These are phyloP conservation scores for Phenganax subtilis DNA, from an alignment of 92 coral and sea anemone genomes.

Conservation along the genomic window DNA sequence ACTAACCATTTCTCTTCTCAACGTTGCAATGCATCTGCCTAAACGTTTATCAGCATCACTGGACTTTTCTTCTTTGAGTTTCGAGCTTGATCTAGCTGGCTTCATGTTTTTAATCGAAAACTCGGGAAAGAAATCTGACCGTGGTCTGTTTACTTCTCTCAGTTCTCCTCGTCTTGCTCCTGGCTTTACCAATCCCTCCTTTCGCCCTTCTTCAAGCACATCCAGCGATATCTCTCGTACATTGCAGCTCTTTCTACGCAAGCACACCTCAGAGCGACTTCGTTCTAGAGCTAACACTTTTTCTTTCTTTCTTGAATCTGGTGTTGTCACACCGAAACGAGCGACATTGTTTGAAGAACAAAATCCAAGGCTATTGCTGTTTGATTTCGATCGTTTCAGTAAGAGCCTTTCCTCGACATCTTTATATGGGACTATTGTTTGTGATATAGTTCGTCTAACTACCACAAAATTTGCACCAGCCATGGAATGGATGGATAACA, in stretches of 20 bases:
- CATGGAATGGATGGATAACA: background rate
- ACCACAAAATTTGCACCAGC: constrained; percentile 22
- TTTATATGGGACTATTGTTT: constrained; percentile 37
- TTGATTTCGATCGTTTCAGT: constrained; percentile 15
- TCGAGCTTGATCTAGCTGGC: background rate
- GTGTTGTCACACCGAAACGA: constrained; percentile 2
- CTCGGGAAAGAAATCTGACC: constrained; percentile 36
- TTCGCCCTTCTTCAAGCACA: constrained; percentile 8
- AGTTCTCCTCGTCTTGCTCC: constrained; percentile 22
- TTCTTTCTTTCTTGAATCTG: constrained; percentile 14
- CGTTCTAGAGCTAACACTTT: constrained; percentile 2
- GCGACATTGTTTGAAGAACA: constrained; percentile 23
- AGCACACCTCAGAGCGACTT: constrained; percentile 37
- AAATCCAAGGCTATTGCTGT: constrained; percentile 6
- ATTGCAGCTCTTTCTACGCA: constrained; percentile 23
- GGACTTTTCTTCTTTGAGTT: background rate
- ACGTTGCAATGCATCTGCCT: constrained; percentile 21
- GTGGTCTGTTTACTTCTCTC: constrained; percentile 15
- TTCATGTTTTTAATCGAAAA: constrained; percentile 7
- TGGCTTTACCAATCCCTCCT: constrained; percentile 16
- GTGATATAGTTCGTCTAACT: constrained; percentile 30
- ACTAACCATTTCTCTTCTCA: constrained; percentile 34
- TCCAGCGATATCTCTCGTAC: constrained; percentile 31
- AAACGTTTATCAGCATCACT: constrained; percentile 11
- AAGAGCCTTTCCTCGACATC: constrained; percentile 25